phyloP scores from a whole-genome alignment of 2,797 vertebrate species.

The Eremophila alpestris region DNA sequence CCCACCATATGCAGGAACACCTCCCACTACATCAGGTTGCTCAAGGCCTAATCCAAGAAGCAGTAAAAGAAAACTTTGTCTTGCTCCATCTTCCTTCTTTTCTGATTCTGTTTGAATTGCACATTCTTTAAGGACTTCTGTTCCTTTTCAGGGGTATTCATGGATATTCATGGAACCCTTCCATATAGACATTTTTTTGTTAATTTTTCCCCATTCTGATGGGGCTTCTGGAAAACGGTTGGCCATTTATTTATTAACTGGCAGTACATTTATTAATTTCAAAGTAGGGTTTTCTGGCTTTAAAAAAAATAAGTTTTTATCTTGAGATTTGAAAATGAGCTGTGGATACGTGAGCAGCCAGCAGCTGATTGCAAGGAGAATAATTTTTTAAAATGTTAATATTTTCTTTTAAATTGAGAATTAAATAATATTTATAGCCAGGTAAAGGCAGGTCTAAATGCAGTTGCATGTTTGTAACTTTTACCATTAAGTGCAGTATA shows the following conservation, averaged over 20 bases:
- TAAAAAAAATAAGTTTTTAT: neutral
- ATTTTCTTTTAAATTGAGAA: neutral
- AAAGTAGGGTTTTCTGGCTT: neutral
- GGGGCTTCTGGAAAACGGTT: neutral
- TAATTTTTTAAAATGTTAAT: neutral
- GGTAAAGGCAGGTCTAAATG: neutral
- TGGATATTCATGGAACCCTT: too few relatives aligned
- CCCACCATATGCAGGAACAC: neutral
- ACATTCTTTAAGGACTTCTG: neutral
- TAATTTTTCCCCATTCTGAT: neutral
- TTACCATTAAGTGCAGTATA: neutral
- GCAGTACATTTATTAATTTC: neutral
- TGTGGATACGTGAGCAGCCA: neutral
- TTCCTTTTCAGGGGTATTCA: neutral
- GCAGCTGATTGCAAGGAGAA: neutral
- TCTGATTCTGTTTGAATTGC: neutral
- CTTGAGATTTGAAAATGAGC: neutral
- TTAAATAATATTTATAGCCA: neutral
- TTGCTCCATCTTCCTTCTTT: neutral
- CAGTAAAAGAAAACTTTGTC: constrained; percentile 11
- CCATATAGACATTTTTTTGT: neutral
- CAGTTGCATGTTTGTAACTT: neutral
- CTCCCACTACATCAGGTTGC: neutral
- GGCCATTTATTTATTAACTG: neutral
- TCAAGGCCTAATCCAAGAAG: neutral